phyloP scores from a whole-genome alignment of 2,113 vertebrate species.

The Chiloscyllium plagiosum region DNA sequence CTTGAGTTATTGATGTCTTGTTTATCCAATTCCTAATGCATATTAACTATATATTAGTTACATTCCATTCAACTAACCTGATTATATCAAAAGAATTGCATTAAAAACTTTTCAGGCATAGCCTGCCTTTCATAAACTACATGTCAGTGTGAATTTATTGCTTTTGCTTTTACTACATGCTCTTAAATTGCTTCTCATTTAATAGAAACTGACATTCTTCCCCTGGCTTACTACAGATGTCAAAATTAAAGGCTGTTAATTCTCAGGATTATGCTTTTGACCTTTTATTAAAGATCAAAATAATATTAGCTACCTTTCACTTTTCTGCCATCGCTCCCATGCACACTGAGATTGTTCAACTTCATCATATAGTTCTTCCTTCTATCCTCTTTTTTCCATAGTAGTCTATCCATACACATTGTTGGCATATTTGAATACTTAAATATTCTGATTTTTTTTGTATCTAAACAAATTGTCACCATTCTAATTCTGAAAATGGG shows the following conservation, averaged over 20 bases:
- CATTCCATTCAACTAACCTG: not conserved
- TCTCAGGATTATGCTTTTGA: constrained; percentile 21
- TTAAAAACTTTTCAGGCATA: not conserved
- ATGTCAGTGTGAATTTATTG: not conserved
- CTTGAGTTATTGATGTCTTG: not conserved
- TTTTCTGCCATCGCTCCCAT: not conserved
- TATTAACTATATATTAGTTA: not conserved
- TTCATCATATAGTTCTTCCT: not conserved
- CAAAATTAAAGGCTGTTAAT: not conserved
- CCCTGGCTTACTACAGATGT: no score
- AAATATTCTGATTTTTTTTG: not conserved
- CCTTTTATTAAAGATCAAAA: not conserved
- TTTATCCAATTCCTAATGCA: not conserved
- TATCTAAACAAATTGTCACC: not conserved
- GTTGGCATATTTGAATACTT: not conserved
- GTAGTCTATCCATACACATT: not conserved
- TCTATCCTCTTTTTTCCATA: not conserved
- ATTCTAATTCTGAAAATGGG: not conserved
- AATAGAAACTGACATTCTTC: not conserved
- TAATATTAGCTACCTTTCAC: not conserved
- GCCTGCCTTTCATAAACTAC: not conserved
- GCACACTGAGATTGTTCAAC: not conserved
- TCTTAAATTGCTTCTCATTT: not conserved
- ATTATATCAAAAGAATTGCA: not conserved
- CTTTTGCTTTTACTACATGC: not conserved